Evolutionary conservation across 2,113 vertebrate genomes (phyloP), one percentile per base, ranked within the genome.

Genomic region (Tupaia tana): DNA sequence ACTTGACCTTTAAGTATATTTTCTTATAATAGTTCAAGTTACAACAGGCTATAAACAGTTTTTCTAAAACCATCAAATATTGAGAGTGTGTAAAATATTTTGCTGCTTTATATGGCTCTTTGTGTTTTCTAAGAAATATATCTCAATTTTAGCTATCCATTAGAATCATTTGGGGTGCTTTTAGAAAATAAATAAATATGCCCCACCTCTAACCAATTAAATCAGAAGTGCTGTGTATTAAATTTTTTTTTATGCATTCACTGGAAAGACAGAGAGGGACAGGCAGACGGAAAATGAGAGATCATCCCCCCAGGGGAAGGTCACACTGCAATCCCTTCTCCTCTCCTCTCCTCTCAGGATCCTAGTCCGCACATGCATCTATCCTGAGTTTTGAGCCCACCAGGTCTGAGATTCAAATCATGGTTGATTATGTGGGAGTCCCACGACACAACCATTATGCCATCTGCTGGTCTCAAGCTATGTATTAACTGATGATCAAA

Each of bases 61-160:
- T 88, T 95, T 83, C 63, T 84, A 31, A 95, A 89, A 78, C 58
- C 22, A 71, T 34, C 29, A 34, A 78, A 22, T 20, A 90, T 14
- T 20, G 12, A 19, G 52, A 7, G 31, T 14, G 69, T 13, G 2
- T 56, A 69, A 95, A 86, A 74, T 69, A 64, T 4, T 74, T 34
- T 13, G 3, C 4, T 90, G 19, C 16, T 92, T 63, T 69, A 34
- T 20, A 86, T 10, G 7, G 10, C 10, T 83, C 66, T 84, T 43
- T 52, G 27, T 61, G 16, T 66, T 90, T 84, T 70, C 64, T 77
- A 43, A 77, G 63, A 69, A 73, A 54, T 3, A 75, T 14, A 52
- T 11, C 43, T 93, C 70, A 52, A 69, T n/a, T 24, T 82, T 52
- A 94, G 63, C 52, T 83, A 29, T 9, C 78, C 15, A 84, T 61